Conservation (phyloP, 2,797 vertebrate genomes). For the Galaxias olidus region DNA sequence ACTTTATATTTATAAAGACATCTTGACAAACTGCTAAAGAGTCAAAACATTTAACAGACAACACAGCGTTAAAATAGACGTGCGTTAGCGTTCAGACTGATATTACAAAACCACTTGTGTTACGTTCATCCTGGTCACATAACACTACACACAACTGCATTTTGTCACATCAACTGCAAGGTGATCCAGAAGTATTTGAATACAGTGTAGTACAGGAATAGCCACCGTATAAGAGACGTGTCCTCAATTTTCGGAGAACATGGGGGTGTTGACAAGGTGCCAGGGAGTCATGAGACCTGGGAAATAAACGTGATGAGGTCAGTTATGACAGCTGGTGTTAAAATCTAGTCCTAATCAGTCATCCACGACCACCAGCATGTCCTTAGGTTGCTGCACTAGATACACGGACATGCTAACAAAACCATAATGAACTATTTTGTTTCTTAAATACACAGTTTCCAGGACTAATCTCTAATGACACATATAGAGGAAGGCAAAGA, state of each 20-base stretch:
- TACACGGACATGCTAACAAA: conserved; percentile 39
- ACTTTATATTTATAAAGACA: too few relatives aligned
- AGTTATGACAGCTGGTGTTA: conserved; percentile 59
- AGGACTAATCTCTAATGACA: background rate
- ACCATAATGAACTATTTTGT: conserved; percentile 36
- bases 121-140: too few relatives aligned
- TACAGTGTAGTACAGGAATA: background rate
- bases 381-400: conserved; percentile 48
- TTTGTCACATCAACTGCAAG: too few relatives aligned
- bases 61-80: too few relatives aligned
- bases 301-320: conserved; percentile 39
- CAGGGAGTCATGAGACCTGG: conserved; percentile 30
- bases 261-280: conserved; percentile 24
- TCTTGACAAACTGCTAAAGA: too few relatives aligned
- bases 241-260: background rate
- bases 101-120: too few relatives aligned
- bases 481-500: too few relatives aligned
- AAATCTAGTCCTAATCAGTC: conserved; percentile 26
- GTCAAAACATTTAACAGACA: too few relatives aligned
- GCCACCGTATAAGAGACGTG: background rate
- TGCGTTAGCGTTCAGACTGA: too few relatives aligned
- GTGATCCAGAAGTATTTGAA: too few relatives aligned
- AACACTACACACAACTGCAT: too few relatives aligned
- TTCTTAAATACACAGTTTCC: conserved; percentile 22
- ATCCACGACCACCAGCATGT: conserved; percentile 23